Percentiles rank a stretch among this genome's conserved stretches.
Conservation (phyloP, 2,797 vertebrate genomes). For the Gallirallus australis region DNA sequence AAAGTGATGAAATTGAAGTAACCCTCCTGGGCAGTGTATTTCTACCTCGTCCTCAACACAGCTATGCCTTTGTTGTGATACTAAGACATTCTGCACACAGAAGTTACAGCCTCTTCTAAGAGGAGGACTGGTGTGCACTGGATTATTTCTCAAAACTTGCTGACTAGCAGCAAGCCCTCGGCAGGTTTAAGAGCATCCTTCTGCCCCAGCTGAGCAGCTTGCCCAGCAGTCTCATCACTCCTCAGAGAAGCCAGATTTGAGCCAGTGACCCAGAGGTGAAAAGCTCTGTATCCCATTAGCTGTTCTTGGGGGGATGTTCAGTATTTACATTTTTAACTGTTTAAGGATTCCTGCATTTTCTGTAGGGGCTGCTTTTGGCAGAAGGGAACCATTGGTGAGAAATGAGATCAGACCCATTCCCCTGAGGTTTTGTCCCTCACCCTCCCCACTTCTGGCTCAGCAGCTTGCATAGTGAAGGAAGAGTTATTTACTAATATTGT, state of each 20-base stretch:
- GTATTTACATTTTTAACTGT: constrained; percentile 3
- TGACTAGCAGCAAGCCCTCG: background rate
- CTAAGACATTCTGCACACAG: background rate
- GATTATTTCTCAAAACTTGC: background rate
- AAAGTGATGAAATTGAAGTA: constrained; percentile 40
- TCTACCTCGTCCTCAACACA: background rate
- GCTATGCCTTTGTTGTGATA: background rate
- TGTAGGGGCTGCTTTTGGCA: constrained; percentile 11
- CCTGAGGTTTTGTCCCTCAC: background rate
- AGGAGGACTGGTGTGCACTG: background rate
- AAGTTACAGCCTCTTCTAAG: background rate
- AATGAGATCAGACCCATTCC: background rate
- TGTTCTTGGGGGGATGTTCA: background rate
- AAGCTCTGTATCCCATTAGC: constrained; percentile 34
- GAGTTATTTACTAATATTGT: background rate
- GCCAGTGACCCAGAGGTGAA: background rate
- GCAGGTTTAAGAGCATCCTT: background rate
- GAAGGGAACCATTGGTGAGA: background rate
- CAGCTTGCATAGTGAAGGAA: background rate
- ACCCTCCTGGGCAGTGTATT: background rate
- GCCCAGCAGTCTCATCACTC: background rate
- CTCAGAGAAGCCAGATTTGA: constrained; percentile 27
- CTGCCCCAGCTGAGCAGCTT: background rate
- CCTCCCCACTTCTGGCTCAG: background rate
- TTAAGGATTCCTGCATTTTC: constrained; percentile 3